Evolutionary conservation across 1,140 invertebrate species (phyloP).

Genomic region (Dendrolimus punctatus): DNA sequence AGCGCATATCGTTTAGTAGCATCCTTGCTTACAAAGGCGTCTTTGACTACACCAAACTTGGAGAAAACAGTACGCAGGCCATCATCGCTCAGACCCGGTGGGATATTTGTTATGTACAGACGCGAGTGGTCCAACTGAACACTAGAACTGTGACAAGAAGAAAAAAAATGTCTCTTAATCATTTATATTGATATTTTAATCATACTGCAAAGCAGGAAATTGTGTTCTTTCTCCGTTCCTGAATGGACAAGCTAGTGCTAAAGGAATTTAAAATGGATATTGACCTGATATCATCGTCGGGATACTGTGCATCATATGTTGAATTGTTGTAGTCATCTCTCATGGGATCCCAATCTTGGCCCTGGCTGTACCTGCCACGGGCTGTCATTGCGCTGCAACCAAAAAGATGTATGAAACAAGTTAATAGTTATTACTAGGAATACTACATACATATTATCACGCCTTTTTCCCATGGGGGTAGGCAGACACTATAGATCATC

Average conservation of each 20-base stretch:
- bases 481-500: too few relatives aligned
- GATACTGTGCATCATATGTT: conserved; percentile 32
- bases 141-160: conserved; percentile 16
- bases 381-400: conserved; percentile 25
- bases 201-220: background rate
- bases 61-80: conserved; percentile 29
- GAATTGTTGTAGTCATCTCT: conserved; percentile 37
- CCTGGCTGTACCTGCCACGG: conserved; percentile 14
- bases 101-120: conserved; percentile 44
- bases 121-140: conserved; percentile 33
- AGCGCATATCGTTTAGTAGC: conserved; percentile 35
- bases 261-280: background rate
- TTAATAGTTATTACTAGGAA: background rate
- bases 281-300: conserved; percentile 32
- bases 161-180: background rate
- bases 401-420: conserved; percentile 4
- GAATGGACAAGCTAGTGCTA: too few relatives aligned
- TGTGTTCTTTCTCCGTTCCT: too few relatives aligned
- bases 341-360: conserved; percentile 40
- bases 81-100: conserved; percentile 29
- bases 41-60: conserved; percentile 27
- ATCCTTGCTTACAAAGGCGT: conserved; percentile 25
- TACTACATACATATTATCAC: too few relatives aligned
- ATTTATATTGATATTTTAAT: background rate
- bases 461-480: too few relatives aligned